Base-by-base conservation (phyloP, 2,797 vertebrate genomes). In the Protosalanx chinensis region DNA sequence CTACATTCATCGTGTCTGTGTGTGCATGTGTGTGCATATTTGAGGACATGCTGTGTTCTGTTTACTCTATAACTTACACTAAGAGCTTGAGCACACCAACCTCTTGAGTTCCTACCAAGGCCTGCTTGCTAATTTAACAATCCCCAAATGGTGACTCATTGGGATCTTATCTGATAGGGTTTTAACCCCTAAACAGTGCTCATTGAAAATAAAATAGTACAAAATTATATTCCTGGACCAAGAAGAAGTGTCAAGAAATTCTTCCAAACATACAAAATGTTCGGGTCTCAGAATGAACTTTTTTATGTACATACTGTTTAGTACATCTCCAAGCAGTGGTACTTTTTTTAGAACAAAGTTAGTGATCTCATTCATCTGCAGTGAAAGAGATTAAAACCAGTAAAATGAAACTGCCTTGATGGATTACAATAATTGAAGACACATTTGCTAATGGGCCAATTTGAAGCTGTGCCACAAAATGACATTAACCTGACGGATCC, bases 51-150 rank as follows among this genome's bases (percentile, higher is more conserved):
- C 72, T 82, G 75, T 59, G 65, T 59, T 72, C 67, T 86, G 85
- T 87, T 88, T 89, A 81, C 79, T 64, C 69, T 71, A 71, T 80
- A 37, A 30, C 78, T 79, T 72, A 68, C 71, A 76, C 63, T 81
- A 67, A 86, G 76, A 85, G 79, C 79, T 83, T 85, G 80, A 85
- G 83, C 87, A 88, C 83, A 88, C 82, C 85, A 73, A 46, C 73
- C 75, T 81, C 75, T 75, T 60, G 74, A 85, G 77, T 73, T 83
- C 78, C 67, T 81, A 84, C 84, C 79, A 88, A 86, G 72, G 63
- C 71, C 61, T 72, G 67, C 84, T 76, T 86, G 75, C 79, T 83
- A 81, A 86, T 86, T 86, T 79, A 85, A 83, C 82, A 83, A 77
- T 81, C 76, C 75, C 72, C 84, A 84, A 79, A 86, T 73, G 77